phyloP scores from a whole-genome alignment of 35 echinoderm and acorn worm genomes.

The Antedon bifida region DNA sequence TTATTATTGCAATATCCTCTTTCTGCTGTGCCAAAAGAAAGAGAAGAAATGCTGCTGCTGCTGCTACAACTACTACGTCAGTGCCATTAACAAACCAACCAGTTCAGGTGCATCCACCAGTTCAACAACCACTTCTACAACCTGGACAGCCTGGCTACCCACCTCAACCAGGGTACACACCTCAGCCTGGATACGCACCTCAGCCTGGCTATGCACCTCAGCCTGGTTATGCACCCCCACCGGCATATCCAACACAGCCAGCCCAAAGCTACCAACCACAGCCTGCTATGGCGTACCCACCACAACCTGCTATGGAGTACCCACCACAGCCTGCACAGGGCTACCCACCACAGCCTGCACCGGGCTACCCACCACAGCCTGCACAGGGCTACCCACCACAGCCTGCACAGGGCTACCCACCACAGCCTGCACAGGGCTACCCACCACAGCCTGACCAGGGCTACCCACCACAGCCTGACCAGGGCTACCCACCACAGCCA shows the following conservation, averaged over 20 bases:
- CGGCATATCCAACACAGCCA: too few species aligned
- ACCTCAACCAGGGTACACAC: not conserved
- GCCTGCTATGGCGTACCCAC: not conserved
- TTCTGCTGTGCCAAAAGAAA: not conserved
- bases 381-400: not conserved
- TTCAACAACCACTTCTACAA: not conserved
- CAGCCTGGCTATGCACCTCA: not conserved
- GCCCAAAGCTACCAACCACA: too few species aligned
- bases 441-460: not conserved
- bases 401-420: not conserved
- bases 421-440: not conserved
- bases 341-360: not conserved
- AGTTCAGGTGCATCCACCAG: not conserved
- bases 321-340: not conserved
- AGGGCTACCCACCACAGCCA: not conserved
- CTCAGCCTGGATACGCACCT: not conserved
- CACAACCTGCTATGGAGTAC: not conserved
- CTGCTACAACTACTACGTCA: not conserved
- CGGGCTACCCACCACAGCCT: not conserved
- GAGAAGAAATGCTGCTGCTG: not conserved
- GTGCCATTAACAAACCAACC: not conserved
- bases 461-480: not conserved
- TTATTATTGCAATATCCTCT: not conserved
- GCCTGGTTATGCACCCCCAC: not conserved
- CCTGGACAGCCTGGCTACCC: not conserved